These are phyloP conservation scores for Rhynchotus rufescens DNA, from an alignment of 2,797 vertebrate species.

Conservation along the genomic window DNA sequence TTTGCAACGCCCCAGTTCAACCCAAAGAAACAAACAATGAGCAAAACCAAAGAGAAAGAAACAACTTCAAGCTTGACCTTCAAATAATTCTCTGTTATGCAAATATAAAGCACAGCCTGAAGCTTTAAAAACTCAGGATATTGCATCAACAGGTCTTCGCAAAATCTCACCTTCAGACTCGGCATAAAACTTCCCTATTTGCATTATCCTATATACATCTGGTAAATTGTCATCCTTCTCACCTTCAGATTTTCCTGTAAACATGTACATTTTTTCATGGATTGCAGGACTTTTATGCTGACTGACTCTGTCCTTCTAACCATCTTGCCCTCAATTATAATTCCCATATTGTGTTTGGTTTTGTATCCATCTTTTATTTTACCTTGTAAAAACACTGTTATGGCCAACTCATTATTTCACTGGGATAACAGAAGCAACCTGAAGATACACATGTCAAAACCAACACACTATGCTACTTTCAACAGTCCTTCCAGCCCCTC, in stretches of 20 bases:
- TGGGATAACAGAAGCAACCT: not conserved
- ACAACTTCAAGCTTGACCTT: not conserved
- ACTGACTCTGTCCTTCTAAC: not conserved
- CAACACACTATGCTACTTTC: not conserved
- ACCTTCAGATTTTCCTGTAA: not conserved
- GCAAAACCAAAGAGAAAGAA: not conserved
- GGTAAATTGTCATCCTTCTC: not conserved
- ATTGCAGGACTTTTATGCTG: not conserved
- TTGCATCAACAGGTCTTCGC: not conserved
- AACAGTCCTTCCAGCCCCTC: not conserved
- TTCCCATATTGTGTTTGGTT: rapidly evolving
- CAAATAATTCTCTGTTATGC: not conserved
- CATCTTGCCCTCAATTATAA: not conserved
- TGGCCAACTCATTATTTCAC: not conserved
- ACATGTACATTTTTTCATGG: not conserved
- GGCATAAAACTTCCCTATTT: not conserved
- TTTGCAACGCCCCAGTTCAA: not conserved
- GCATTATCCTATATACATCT: rapidly evolving
- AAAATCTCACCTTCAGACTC: not conserved
- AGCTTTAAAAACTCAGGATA: not conserved
- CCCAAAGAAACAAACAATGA: not conserved
- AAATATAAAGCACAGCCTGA: not conserved
- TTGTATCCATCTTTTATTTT: not conserved
- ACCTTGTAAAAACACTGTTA: rapidly evolving
- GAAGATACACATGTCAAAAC: not conserved